Evolutionary conservation across 2,797 vertebrate species (phyloP).

Genomic region (Lagodon rhomboides): DNA sequence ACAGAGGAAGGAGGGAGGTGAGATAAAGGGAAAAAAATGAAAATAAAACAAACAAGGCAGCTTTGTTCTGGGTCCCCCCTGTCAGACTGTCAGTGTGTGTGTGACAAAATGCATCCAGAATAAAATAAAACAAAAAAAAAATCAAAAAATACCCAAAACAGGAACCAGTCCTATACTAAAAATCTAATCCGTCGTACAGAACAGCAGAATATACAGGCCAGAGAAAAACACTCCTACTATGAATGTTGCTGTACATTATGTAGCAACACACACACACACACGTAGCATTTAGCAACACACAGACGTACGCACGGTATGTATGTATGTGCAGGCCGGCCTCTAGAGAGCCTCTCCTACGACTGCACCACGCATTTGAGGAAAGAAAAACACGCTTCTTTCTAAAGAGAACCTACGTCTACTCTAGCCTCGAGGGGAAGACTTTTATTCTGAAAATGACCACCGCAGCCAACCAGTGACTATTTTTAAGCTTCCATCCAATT

Average conservation of each 20-base stretch:
- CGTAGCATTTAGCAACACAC: constrained; percentile 73
- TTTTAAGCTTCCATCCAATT: constrained; percentile 46
- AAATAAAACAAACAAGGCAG: constrained; percentile 74
- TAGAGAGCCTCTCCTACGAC: constrained; percentile 45
- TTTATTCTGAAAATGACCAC: constrained; percentile 42
- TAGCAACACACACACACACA: constrained; percentile 69
- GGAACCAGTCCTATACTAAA: constrained; percentile 80
- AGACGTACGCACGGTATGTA: constrained; percentile 50
- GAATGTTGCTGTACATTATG: constrained; percentile 75
- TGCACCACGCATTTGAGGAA: constrained; percentile 57
- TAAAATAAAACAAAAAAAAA: constrained; percentile 1
- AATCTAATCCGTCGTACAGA: constrained; percentile 64
- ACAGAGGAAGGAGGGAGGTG: constrained; percentile 11
- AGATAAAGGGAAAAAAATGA: neutral
- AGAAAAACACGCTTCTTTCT: constrained; percentile 44
- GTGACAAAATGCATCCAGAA: constrained; percentile 41
- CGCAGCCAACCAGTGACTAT: constrained; percentile 53
- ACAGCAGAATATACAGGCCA: constrained; percentile 81
- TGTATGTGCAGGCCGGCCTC: constrained; percentile 67
- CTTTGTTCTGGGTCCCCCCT: constrained; percentile 73
- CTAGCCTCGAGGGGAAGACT: constrained; percentile 32
- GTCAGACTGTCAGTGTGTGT: constrained; percentile 60
- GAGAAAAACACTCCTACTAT: constrained; percentile 65
- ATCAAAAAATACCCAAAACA: constrained; percentile 25
- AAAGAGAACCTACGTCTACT: constrained; percentile 50